Evolutionary conservation across 2,888 invertebrate genomes (phyloP), one percentile per base, ranked within the genome.

Genomic region (Sphinx pinastri): DNA sequence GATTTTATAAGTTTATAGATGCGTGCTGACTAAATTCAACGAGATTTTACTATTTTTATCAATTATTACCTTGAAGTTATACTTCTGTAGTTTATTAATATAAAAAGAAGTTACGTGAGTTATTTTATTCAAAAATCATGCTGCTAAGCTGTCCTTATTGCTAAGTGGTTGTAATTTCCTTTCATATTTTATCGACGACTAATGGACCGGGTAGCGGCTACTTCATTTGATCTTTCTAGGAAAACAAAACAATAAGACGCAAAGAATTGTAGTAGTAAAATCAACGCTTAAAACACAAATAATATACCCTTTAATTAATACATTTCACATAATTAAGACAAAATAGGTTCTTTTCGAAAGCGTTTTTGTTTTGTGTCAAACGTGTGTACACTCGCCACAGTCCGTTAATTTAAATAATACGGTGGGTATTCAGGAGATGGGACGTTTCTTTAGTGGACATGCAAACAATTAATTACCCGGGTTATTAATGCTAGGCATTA

Each of bases 401-500:
- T 79, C 74, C 86, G 86, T 88, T 87, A 87, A 89, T 90, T 90
- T 87, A 87, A 89, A 90, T 89, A 85, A 85, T 84, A 86, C 84
- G 81, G 85, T 85, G 76, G 79, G 85, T 88, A 85, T 90, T 84
- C 85, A 82, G 77, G 85, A 86, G 88, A 88, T 86, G 86, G 88
- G 87, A 88, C 88, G 88, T 87, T 88, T 90, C 90, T 92, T 90
- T 82, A 79, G 82, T 82, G 88, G 91, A 92, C 93, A 93, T 92
- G 93, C 92, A 87, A 92, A 93, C 93, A 92, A 94, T 94, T 94
- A 94, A 94, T 94, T 93, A 94, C 90, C 78, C 79, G 88, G 89
- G 90, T 90, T 94, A 94, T 94, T 91, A 94, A 94, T 94, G 93
- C 81, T 79, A 75, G 86, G 84, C 93, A 94, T 94, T 94, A 92